Conservation (phyloP, 2,113 vertebrate species). For the Nyctibius bracteatus region DNA sequence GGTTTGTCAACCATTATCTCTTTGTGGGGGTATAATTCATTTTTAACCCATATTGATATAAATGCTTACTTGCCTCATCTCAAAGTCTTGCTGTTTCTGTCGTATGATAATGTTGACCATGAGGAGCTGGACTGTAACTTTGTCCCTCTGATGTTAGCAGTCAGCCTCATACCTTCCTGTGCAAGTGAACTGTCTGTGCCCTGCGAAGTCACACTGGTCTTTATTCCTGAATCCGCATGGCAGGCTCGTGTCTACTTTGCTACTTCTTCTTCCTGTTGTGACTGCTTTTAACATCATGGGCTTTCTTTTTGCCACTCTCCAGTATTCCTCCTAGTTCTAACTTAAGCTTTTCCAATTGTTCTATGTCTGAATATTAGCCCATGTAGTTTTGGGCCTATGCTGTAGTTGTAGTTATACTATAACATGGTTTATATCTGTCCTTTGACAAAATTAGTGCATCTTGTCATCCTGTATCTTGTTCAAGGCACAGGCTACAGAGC, state of each 20-base stretch:
- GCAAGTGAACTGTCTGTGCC: background rate
- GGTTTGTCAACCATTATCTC: background rate
- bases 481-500: background rate
- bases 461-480: background rate
- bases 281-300: background rate
- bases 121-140: background rate
- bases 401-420: background rate
- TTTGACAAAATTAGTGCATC: background rate
- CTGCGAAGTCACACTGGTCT: background rate
- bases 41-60: background rate
- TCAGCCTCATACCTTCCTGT: background rate
- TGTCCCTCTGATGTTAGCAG: background rate
- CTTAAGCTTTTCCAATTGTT: background rate
- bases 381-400: background rate
- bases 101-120: rapidly evolving
- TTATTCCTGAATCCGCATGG: background rate
- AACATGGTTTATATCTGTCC: background rate
- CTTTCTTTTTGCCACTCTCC: background rate
- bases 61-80: background rate
- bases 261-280: background rate
- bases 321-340: background rate
- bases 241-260: background rate
- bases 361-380: background rate
- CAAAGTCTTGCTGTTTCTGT: background rate
- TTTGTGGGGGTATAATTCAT: background rate